Evolutionary conservation across 2,797 vertebrate species (phyloP).

Genomic region (Sebastes steindachneri): DNA sequence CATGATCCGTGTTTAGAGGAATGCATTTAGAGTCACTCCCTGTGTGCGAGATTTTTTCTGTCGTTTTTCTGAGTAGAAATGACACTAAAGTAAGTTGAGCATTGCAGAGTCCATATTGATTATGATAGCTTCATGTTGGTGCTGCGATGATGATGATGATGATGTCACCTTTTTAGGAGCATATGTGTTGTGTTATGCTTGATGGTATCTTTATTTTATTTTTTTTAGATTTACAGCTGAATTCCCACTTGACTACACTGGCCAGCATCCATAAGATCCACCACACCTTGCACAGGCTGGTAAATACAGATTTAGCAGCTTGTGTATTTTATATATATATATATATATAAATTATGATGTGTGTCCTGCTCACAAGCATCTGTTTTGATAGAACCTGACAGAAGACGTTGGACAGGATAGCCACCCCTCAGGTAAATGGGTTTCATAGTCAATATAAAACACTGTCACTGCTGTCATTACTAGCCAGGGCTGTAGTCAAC

Average conservation of each 20-base stretch:
- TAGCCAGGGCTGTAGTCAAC: background rate
- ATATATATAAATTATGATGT: background rate
- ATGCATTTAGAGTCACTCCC: constrained; percentile 56
- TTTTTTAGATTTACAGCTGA: constrained; percentile 95
- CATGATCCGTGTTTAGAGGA: constrained; percentile 36
- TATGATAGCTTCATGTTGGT: constrained; percentile 1
- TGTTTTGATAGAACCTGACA: constrained; percentile 91
- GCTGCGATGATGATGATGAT: constrained; percentile 33
- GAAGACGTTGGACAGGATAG: constrained; percentile 97
- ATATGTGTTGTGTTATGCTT: constrained; percentile 4
- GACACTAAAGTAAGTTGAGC: background rate
- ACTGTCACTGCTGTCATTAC: background rate
- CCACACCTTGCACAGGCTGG: constrained; percentile 99
- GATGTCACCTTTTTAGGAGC: constrained; percentile 40
- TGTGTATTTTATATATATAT: background rate
- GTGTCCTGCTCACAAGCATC: constrained; percentile 10
- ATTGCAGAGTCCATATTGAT: background rate
- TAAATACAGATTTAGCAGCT: constrained; percentile 77
- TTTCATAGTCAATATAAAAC: background rate
- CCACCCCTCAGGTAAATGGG: constrained; percentile 90
- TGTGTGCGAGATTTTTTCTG: constrained; percentile 35
- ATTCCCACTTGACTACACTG: constrained; percentile 98
- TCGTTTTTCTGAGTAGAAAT: constrained; percentile 2
- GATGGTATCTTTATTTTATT: background rate
- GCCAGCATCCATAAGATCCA: constrained; percentile 99